A percentile compares a stretch with the other conserved stretches of the same genome.
phyloP scores from a whole-genome alignment of 2,888 invertebrate species.

The Spilosoma lubricipeda region DNA sequence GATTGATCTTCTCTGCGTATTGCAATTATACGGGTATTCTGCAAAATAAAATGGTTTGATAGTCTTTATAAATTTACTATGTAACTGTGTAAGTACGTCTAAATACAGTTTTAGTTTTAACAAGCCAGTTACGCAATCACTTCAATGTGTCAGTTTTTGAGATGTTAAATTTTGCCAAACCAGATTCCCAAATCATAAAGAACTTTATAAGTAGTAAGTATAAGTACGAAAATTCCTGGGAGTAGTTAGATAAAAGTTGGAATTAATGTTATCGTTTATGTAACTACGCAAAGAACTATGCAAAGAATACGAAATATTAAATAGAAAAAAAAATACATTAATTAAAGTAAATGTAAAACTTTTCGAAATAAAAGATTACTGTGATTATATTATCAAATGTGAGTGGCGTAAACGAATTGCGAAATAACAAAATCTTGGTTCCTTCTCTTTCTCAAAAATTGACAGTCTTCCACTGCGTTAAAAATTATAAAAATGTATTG shows the following conservation, averaged over 20 bases:
- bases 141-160: not conserved
- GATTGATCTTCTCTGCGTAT: slow-evolving; percentile 97
- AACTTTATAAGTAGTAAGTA: not conserved
- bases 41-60: slow-evolving; percentile 7
- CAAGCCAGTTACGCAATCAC: not conserved
- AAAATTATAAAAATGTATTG: not conserved
- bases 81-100: not conserved
- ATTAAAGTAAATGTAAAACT: too few species aligned
- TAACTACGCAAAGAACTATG: too few species aligned
- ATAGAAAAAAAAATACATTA: too few species aligned
- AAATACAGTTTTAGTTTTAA: not conserved
- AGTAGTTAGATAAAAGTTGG: not conserved
- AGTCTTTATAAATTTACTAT: not conserved
- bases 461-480: too few species aligned
- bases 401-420: not conserved
- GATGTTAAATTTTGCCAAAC: not conserved
- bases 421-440: not conserved
- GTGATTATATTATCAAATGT: too few species aligned
- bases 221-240: not conserved
- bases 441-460: not conserved
- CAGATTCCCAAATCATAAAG: not conserved
- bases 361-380: too few species aligned
- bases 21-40: slow-evolving; percentile 91
- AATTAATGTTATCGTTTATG: not conserved
- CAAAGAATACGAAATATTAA: too few species aligned